Evolutionary conservation across 2,113 vertebrate genomes (phyloP).

Genomic region (Barnardius zonarius): DNA sequence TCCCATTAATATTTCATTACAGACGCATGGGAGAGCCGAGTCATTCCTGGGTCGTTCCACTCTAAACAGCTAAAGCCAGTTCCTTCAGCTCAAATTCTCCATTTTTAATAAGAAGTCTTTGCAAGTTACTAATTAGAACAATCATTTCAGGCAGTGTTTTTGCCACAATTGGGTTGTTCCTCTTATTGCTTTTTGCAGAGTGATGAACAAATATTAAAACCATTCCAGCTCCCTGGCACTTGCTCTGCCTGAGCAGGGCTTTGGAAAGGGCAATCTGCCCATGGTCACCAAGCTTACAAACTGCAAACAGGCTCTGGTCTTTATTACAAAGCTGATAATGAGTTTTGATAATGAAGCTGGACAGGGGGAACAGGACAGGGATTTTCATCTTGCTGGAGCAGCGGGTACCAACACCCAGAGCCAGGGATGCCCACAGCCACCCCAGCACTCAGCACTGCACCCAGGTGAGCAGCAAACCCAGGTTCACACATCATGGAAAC

Average conservation of each 20-base stretch:
- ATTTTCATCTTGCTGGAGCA: not conserved
- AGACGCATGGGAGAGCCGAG: not conserved
- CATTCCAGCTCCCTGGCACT: not conserved
- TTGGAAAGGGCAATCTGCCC: not conserved
- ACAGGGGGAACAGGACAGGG: not conserved
- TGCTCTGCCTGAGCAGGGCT: not conserved
- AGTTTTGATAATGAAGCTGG: not conserved
- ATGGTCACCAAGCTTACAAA: not conserved
- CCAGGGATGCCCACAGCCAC: not conserved
- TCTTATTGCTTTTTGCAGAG: not conserved
- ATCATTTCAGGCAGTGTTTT: not conserved
- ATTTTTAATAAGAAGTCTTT: not conserved
- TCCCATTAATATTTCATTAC: conserved; percentile 56
- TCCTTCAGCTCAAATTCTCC: not conserved
- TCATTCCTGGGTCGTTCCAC: not conserved
- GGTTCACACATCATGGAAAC: fast-evolving
- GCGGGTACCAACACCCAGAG: fast-evolving
- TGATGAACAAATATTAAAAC: not conserved
- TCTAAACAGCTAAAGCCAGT: not conserved
- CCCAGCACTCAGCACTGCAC: not conserved
- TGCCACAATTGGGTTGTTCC: not conserved
- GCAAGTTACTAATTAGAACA: conserved; percentile 39
- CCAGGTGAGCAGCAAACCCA: fast-evolving
- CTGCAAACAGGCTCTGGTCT: not conserved
- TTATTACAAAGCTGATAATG: not conserved